Conservation (phyloP, 2,113 vertebrate genomes). For the Balaeniceps rex region DNA sequence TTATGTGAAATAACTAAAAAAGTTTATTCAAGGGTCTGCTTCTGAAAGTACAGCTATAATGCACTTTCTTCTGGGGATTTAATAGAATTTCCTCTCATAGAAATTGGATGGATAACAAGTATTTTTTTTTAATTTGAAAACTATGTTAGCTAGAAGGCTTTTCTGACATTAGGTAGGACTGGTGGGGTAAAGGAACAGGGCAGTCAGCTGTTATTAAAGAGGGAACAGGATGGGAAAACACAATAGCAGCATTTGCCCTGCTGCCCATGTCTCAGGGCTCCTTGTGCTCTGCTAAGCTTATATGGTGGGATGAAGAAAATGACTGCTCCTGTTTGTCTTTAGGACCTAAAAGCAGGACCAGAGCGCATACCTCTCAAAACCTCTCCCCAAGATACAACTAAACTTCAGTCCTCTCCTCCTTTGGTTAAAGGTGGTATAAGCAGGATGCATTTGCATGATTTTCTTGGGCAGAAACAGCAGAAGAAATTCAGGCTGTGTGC, state of each 20-base stretch:
- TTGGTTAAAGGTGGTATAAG: not conserved
- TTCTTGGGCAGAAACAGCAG: not conserved
- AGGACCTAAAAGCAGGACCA: not conserved
- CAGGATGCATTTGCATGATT: not conserved
- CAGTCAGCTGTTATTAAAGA: not conserved
- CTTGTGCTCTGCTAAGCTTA: not conserved
- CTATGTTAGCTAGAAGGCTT: not conserved
- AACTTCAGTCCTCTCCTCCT: not conserved
- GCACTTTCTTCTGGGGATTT: slow-evolving; percentile 68
- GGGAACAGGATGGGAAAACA: not conserved
- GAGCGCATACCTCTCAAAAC: not conserved
- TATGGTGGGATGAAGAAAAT: not conserved
- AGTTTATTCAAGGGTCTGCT: slow-evolving; percentile 78
- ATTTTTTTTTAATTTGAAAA: slow-evolving; percentile 14
- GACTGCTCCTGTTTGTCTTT: not conserved
- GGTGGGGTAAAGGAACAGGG: not conserved
- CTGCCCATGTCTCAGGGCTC: not conserved
- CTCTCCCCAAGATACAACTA: not conserved
- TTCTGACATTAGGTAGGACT: not conserved
- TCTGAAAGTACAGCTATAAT: slow-evolving; percentile 67
- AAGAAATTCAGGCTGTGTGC: not conserved
- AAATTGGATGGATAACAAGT: slow-evolving; percentile 71
- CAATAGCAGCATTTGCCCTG: not conserved
- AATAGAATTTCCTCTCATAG: slow-evolving; percentile 75
- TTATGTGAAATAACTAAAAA: slow-evolving; percentile 76